Evolutionary conservation across 2,113 vertebrate genomes (phyloP).

Genomic region (Scartelaos histophorus): DNA sequence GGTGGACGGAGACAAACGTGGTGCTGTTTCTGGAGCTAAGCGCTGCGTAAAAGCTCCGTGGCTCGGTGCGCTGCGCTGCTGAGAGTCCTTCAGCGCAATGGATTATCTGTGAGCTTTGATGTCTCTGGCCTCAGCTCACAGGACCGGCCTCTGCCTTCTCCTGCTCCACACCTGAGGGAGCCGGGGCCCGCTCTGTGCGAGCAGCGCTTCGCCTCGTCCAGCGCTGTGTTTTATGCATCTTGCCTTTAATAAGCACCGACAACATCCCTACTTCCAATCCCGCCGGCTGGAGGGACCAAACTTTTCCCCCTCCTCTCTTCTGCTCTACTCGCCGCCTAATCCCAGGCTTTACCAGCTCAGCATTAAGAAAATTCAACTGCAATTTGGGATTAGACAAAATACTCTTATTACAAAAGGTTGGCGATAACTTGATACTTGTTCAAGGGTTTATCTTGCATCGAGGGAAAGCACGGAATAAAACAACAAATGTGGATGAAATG

Average conservation of each 20-base stretch:
- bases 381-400: slow-evolving; percentile 93
- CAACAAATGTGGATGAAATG: slow-evolving; percentile 59
- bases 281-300: slow-evolving; percentile 75
- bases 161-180: slow-evolving; percentile 50
- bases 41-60: slow-evolving; percentile 41
- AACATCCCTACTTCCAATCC: slow-evolving; percentile 75
- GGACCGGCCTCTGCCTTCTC: slow-evolving; percentile 58
- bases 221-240: slow-evolving; percentile 73
- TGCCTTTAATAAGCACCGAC: slow-evolving; percentile 77
- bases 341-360: slow-evolving; percentile 87
- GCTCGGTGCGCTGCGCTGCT: slow-evolving; percentile 43
- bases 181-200: slow-evolving; percentile 43
- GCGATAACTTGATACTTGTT: slow-evolving; percentile 84
- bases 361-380: slow-evolving; percentile 87
- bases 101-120: slow-evolving; percentile 71
- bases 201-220: slow-evolving; percentile 46
- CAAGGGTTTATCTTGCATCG: slow-evolving; percentile 67
- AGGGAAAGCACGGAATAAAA: slow-evolving; percentile 49
- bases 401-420: slow-evolving; percentile 83
- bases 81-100: slow-evolving; percentile 59
- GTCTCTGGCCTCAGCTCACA: slow-evolving; percentile 73
- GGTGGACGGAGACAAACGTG: slow-evolving; percentile 8
- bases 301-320: slow-evolving; percentile 75
- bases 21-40: slow-evolving; percentile 27
- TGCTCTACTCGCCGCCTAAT: slow-evolving; percentile 78